A percentile compares a stretch with the other conserved stretches of the same genome.
phyloP scores from a whole-genome alignment of 2,888 invertebrate species.

The Crossocerus cetratus region DNA sequence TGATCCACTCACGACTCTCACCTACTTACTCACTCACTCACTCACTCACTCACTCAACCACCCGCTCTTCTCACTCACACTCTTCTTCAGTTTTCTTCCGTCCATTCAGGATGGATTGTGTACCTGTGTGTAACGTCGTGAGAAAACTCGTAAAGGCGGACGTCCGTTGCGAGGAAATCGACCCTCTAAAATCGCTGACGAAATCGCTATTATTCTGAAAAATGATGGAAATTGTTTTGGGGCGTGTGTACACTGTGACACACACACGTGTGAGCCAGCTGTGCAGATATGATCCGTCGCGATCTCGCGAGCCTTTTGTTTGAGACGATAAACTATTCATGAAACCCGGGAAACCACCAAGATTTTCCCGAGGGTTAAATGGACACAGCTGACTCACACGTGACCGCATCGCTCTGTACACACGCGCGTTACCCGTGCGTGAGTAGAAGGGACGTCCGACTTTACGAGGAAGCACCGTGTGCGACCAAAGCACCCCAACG shows the following conservation, averaged over 20 bases:
- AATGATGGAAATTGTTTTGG: no score
- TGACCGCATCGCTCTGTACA: no score
- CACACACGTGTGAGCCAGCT: no score
- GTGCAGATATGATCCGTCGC: no score
- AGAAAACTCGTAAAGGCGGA: slow-evolving; percentile 26
- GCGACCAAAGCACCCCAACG: slow-evolving; percentile 63
- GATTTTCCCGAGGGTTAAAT: no score
- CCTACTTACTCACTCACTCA: slow-evolving; percentile 32
- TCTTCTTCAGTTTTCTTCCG: slow-evolving; percentile 47
- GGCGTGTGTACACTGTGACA: no score
- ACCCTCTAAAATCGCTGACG: not conserved
- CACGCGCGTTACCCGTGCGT: no score
- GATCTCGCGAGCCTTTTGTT: not conserved
- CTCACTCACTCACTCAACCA: slow-evolving; percentile 32
- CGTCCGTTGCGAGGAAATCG: slow-evolving; percentile 13
- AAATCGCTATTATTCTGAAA: no score
- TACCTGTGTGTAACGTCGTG: slow-evolving; percentile 48
- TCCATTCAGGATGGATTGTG: slow-evolving; percentile 60
- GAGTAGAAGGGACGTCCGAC: slow-evolving; percentile 12
- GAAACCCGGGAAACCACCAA: no score
- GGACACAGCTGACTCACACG: no score
- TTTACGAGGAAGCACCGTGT: slow-evolving; percentile 65
- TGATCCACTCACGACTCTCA: slow-evolving; percentile 38
- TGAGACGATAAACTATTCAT: not conserved
- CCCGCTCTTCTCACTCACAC: slow-evolving; percentile 18